phyloP scores from a whole-genome alignment of 2,113 vertebrate genomes.

The human (Homo sapiens) region DNA sequence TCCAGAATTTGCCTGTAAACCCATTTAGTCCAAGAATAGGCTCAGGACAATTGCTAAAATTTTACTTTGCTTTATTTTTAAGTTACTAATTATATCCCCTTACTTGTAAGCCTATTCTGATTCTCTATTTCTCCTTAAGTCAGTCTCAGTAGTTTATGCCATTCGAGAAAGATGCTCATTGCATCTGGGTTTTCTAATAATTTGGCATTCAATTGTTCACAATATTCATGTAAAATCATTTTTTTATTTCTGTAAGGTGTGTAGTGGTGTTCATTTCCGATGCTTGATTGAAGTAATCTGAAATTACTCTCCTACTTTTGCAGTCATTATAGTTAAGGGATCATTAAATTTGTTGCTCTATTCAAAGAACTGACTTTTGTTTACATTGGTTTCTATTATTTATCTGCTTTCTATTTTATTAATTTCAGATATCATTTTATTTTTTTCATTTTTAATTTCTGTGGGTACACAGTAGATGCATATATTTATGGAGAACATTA shows the following conservation, averaged over 20 bases:
- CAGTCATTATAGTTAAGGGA: background rate
- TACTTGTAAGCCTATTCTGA: background rate
- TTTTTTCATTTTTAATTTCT: too few species aligned
- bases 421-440: background rate
- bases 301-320: background rate
- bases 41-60: background rate
- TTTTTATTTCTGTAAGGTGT: background rate
- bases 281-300: background rate
- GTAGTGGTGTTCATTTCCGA: background rate
- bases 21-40: background rate
- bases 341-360: background rate
- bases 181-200: background rate
- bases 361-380: background rate
- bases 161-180: background rate
- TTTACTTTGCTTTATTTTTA: background rate
- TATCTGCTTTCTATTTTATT: background rate
- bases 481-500: too few species aligned
- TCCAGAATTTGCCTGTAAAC: background rate
- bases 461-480: too few species aligned
- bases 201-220: background rate
- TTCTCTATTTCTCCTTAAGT: background rate
- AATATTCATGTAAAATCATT: background rate
- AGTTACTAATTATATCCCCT: background rate
- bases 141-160: background rate
- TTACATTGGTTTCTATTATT: background rate